Conservation (phyloP, 1,140 invertebrate species). For the Latrodectus geometricus region DNA sequence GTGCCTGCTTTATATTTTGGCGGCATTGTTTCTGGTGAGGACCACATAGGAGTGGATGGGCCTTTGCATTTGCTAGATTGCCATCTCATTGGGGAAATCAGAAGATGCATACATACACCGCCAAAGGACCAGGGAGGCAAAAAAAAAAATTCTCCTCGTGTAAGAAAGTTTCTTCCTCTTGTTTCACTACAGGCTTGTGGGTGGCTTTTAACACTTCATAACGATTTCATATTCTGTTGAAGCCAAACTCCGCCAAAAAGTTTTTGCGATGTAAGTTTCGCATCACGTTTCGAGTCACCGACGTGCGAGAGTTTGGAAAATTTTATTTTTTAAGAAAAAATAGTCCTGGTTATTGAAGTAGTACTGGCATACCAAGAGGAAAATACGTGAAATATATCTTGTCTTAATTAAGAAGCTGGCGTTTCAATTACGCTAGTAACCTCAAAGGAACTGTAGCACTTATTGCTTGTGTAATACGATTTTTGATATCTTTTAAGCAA, state of each 20-base stretch:
- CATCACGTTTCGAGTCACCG: background rate
- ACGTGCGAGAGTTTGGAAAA: background rate
- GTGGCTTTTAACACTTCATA: conserved; percentile 28
- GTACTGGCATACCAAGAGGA: no score
- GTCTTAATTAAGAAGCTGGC: no score
- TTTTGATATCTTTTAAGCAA: no score
- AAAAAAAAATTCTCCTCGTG: background rate
- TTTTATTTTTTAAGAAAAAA: background rate
- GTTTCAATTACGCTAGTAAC: no score
- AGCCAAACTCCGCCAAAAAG: background rate
- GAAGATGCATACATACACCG: conserved; percentile 13
- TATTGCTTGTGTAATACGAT: no score
- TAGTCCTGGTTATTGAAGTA: no score
- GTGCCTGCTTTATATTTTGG: background rate
- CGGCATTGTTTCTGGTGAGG: background rate
- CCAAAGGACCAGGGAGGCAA: background rate
- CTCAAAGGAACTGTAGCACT: no score
- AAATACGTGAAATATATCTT: no score
- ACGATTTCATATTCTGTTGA: conserved; percentile 12
- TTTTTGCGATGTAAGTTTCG: background rate
- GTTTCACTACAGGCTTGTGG: background rate
- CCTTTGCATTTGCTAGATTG: conserved; percentile 28
- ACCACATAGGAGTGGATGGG: background rate
- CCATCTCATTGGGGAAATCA: conserved; percentile 21
- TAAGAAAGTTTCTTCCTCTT: background rate